Conservation (phyloP, 2,797 vertebrate genomes). For the Dendrocincla fuliginosa region DNA sequence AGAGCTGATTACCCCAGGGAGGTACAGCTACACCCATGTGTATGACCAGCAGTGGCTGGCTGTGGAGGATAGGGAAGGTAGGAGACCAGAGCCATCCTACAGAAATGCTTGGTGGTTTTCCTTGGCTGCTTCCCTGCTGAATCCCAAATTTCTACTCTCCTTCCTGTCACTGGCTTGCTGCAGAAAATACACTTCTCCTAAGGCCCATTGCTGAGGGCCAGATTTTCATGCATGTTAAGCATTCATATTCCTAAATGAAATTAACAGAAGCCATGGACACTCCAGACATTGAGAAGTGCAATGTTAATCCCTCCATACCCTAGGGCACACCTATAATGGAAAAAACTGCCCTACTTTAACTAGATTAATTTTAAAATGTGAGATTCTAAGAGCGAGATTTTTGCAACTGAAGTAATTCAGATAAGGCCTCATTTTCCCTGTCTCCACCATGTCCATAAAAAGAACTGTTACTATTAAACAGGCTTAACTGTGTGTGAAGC, state of each 20-base stretch:
- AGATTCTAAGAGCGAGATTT: background rate
- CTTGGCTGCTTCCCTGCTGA: background rate
- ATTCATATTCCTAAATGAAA: background rate
- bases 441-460: background rate
- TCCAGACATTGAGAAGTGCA: fast-evolving
- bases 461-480: background rate
- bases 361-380: background rate
- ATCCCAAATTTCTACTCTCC: background rate
- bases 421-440: background rate
- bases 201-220: background rate
- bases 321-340: background rate
- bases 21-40: background rate
- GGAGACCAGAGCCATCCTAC: background rate
- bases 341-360: background rate
- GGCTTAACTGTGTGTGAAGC: background rate
- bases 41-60: background rate
- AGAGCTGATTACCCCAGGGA: background rate
- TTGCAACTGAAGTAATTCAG: background rate
- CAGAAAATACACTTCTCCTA: background rate
- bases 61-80: background rate
- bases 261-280: background rate
- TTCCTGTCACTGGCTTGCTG: background rate
- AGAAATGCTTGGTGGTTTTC: background rate
- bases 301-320: background rate
- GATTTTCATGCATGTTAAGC: background rate